Conservation (phyloP, 2,888 invertebrate genomes). For the Andrena praecox region DNA sequence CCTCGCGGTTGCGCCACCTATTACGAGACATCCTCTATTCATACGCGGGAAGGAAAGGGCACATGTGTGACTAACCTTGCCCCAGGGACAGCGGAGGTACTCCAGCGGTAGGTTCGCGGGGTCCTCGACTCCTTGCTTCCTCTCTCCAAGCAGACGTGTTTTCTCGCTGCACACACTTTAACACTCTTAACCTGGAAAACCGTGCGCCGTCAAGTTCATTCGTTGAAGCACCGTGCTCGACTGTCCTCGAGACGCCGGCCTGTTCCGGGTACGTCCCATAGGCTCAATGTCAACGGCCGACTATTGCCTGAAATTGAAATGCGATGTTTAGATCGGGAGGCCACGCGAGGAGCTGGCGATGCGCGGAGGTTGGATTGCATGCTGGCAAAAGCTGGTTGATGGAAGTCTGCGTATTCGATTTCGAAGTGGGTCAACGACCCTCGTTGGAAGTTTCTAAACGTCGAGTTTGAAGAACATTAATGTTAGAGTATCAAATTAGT, state of each 20-base stretch:
- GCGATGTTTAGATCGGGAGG: neutral
- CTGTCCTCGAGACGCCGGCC: conserved; percentile 9
- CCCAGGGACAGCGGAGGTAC: conserved; percentile 13
- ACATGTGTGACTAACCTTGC: conserved; percentile 27
- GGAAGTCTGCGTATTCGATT: too few species aligned
- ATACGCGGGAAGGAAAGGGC: conserved; percentile 16
- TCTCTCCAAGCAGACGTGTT: neutral
- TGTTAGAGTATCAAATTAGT: too few species aligned
- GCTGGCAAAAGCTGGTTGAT: neutral
- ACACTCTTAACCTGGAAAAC: conserved; percentile 25
- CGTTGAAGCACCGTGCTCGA: neutral
- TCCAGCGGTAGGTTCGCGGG: conserved; percentile 8
- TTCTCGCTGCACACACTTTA: conserved; percentile 22
- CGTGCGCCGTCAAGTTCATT: conserved; percentile 9
- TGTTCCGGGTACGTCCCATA: neutral
- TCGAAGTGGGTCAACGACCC: too few species aligned
- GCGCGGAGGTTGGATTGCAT: neutral
- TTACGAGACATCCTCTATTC: neutral
- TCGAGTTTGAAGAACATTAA: too few species aligned
- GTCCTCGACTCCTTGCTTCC: conserved; percentile 31
- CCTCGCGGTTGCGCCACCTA: too few species aligned
- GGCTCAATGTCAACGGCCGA: conserved; percentile 17
- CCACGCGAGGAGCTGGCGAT: neutral
- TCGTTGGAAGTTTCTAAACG: too few species aligned
- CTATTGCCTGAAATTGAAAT: conserved; percentile 2